Conservation (phyloP, 2,113 vertebrate genomes). For the Collichthys lucidus region DNA sequence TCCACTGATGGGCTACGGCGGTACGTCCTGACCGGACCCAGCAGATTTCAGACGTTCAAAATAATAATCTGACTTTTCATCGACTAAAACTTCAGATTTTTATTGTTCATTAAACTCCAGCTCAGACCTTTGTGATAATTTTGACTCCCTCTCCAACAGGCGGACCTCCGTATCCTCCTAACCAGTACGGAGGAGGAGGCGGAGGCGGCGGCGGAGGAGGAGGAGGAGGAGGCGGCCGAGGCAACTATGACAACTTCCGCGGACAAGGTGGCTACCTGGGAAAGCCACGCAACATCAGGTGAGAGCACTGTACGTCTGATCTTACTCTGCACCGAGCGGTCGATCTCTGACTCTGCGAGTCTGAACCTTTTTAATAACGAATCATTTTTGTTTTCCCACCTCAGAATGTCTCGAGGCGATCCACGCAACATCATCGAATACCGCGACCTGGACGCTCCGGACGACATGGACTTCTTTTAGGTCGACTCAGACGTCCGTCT, state of each 20-base stretch:
- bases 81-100: too few species aligned
- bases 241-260: conserved; percentile 92
- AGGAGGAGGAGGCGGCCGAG: conserved; percentile 73
- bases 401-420: conserved; percentile 92
- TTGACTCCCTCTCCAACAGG: conserved; percentile 58
- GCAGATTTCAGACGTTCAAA: too few species aligned
- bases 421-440: conserved; percentile 94
- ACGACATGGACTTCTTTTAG: conserved; percentile 94
- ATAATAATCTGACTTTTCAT: too few species aligned
- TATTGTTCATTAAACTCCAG: too few species aligned
- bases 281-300: conserved; percentile 94
- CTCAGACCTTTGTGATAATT: not conserved
- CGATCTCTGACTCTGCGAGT: not conserved
- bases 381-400: not conserved
- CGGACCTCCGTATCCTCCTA: conserved; percentile 89
- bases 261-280: conserved; percentile 91
- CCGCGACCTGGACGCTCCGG: conserved; percentile 92
- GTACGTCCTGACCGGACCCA: conserved; percentile 66
- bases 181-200: conserved; percentile 87
- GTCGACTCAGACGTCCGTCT: conserved; percentile 18
- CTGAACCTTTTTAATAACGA: not conserved
- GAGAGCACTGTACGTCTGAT: conserved; percentile 59
- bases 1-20: conserved; percentile 91
- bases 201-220: too few species aligned
- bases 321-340: conserved; percentile 21